Evolutionary conservation across 2,797 vertebrate genomes (phyloP).

Genomic region (Coregonus ussuriensis): DNA sequence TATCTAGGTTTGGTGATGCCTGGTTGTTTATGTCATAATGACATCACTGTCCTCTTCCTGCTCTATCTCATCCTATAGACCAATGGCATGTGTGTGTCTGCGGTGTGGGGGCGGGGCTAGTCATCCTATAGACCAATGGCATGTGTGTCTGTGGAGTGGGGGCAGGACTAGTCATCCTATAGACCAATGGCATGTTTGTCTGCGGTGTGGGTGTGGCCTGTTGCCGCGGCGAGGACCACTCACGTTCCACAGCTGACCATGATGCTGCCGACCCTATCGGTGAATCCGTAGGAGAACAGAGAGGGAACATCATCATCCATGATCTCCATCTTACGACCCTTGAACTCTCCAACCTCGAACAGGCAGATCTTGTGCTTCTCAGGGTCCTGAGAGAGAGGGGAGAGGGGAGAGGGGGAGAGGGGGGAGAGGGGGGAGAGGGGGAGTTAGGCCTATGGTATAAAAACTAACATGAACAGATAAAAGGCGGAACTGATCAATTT

Average conservation of each 20-base stretch:
- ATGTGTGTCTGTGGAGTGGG: not conserved
- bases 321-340: slow-evolving; percentile 67
- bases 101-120: not conserved
- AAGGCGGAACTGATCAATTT: not conserved
- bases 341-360: slow-evolving; percentile 59
- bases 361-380: slow-evolving; percentile 80
- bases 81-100: not conserved
- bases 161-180: not conserved
- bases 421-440: not conserved
- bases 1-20: too few species aligned
- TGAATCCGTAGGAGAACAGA: slow-evolving; percentile 60
- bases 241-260: slow-evolving; percentile 77
- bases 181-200: not conserved
- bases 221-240: slow-evolving; percentile 43
- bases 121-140: not conserved
- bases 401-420: too few species aligned
- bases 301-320: slow-evolving; percentile 65
- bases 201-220: not conserved
- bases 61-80: too few species aligned
- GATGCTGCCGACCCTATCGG: slow-evolving; percentile 62
- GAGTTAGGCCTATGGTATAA: too few species aligned
- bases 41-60: not conserved
- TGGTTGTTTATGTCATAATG: too few species aligned
- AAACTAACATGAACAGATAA: not conserved
- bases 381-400: slow-evolving; percentile 58